These are phyloP conservation scores for Epinephelus moara DNA, from an alignment of 2,113 vertebrate genomes.

Conservation along the genomic window DNA sequence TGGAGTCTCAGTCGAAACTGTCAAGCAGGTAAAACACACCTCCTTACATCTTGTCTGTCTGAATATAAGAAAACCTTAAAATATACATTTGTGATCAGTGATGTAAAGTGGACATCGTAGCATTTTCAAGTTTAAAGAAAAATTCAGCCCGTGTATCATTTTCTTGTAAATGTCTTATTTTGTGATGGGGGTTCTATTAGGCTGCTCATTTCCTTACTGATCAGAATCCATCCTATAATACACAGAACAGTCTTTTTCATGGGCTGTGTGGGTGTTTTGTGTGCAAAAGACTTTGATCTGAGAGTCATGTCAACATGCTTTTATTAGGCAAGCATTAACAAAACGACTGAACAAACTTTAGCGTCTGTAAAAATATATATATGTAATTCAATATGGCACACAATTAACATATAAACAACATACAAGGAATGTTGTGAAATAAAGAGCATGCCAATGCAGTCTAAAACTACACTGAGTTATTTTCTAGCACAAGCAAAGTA, in stretches of 20 bases:
- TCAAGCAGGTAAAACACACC: too few relatives aligned
- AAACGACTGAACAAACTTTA: slow-evolving; percentile 16
- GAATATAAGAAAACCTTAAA: too few relatives aligned
- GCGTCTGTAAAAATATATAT: slow-evolving; percentile 35
- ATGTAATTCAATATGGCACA: slow-evolving; percentile 11
- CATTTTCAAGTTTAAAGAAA: background rate
- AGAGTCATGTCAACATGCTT: slow-evolving; percentile 10
- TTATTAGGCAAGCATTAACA: slow-evolving; percentile 26
- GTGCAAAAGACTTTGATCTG: background rate
- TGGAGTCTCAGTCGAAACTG: too few relatives aligned
- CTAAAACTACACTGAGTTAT: background rate
- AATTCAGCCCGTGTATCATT: background rate
- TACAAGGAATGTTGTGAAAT: slow-evolving; percentile 16
- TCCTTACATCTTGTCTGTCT: too few relatives aligned
- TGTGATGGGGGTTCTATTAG: background rate
- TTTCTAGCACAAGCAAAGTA: slow-evolving; percentile 23
- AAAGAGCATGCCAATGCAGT: background rate
- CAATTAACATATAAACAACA: slow-evolving; percentile 32
- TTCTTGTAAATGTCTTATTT: background rate
- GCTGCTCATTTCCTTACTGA: background rate
- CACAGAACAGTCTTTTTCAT: background rate
- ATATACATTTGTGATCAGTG: too few relatives aligned
- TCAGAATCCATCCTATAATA: background rate
- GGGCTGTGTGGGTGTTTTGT: background rate
- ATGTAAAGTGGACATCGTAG: background rate